These are phyloP conservation scores for Eubasilissa regina DNA, from an alignment of 1,140 invertebrate species.

Conservation along the genomic window DNA sequence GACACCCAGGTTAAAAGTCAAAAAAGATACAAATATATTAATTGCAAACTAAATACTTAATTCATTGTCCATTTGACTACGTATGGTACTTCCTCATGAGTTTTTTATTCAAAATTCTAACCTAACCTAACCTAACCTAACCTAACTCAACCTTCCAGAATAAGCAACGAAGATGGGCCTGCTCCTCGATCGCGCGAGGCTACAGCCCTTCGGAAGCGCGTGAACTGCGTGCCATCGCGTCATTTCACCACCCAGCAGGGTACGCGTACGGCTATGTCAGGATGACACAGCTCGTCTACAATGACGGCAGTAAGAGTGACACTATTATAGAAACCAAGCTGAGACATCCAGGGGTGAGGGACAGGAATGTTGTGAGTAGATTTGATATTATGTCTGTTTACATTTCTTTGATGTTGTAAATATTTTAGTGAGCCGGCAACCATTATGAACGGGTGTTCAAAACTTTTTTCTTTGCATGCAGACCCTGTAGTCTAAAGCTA, in stretches of 20 bases:
- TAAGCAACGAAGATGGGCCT: slow-evolving; percentile 82
- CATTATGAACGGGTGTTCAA: too few species aligned
- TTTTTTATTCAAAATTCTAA: too few species aligned
- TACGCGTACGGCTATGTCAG: slow-evolving; percentile 90
- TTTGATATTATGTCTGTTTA: not conserved
- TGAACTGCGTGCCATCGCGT: slow-evolving; percentile 90
- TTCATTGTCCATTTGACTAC: too few species aligned
- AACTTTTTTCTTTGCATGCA: too few species aligned
- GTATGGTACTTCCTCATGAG: too few species aligned
- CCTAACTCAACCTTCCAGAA: slow-evolving; percentile 59
- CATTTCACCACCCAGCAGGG: slow-evolving; percentile 91
- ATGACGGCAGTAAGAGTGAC: slow-evolving; percentile 89
- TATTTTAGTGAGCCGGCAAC: too few species aligned
- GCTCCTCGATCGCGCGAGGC: slow-evolving; percentile 87
- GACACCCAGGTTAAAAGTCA: too few species aligned
- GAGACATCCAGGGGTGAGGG: slow-evolving; percentile 85
- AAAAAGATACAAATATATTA: too few species aligned
- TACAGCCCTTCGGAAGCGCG: slow-evolving; percentile 88
- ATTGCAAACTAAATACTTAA: too few species aligned
- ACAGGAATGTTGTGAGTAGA: slow-evolving; percentile 82
- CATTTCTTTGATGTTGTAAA: not conserved
- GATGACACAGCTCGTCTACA: slow-evolving; percentile 91
- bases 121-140: too few species aligned
- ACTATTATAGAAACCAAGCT: slow-evolving; percentile 92
- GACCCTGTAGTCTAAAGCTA: too few species aligned